A percentile compares a stretch with the other conserved stretches of the same genome.
Conservation (phyloP, 1,140 invertebrate species). For the Zaprionus inermis region DNA sequence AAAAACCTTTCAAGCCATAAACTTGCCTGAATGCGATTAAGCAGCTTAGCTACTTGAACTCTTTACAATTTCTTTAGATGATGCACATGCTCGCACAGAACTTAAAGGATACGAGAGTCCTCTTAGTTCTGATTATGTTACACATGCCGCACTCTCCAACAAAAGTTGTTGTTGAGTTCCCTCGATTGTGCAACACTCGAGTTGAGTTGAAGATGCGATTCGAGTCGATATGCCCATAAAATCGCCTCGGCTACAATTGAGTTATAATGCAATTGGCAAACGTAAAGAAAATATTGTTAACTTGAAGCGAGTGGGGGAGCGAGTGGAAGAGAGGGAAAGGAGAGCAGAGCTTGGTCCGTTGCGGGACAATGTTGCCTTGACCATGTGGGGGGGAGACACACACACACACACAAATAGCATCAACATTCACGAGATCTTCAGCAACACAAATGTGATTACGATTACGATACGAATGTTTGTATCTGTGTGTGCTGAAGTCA, state of each 20-base stretch:
- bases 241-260: conserved; percentile 77
- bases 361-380: conserved; percentile 68
- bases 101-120: neutral
- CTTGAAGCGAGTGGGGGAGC: conserved; percentile 42
- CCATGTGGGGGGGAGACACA: conserved; percentile 62
- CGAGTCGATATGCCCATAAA: conserved; percentile 60
- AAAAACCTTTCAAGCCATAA: neutral
- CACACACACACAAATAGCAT: conserved; percentile 67
- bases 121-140: neutral
- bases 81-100: neutral
- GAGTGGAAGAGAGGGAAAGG: neutral
- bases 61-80: neutral
- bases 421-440: conserved; percentile 47
- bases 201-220: conserved; percentile 8
- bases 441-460: conserved; percentile 74
- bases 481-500: conserved; percentile 48
- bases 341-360: conserved; percentile 29
- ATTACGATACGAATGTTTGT: conserved; percentile 27
- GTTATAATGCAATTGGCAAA: conserved; percentile 83
- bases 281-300: conserved; percentile 80
- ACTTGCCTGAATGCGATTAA: neutral
- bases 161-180: neutral
- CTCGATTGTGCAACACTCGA: conserved; percentile 4
- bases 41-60: neutral
- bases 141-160: neutral